A percentile compares a stretch with the other conserved stretches of the same genome.
Evolutionary conservation across 2,888 invertebrate species (phyloP).

Genomic region (Sepioteuthis lessoniana): DNA sequence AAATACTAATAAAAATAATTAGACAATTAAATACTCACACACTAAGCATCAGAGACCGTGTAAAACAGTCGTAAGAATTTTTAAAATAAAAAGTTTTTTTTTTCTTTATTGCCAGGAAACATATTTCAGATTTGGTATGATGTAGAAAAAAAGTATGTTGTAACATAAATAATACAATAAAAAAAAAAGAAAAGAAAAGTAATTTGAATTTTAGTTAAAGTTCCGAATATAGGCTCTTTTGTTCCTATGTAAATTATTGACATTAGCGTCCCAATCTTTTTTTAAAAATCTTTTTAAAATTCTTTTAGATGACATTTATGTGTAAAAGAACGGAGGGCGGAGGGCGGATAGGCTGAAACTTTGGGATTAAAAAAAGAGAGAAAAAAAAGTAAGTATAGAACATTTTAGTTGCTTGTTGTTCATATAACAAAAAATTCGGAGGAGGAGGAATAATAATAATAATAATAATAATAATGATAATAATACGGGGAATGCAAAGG

Average conservation of each 20-base stretch:
- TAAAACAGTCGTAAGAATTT: neutral
- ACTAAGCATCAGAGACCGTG: no score
- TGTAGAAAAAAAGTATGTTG: neutral
- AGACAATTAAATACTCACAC: no score
- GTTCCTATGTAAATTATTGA: neutral
- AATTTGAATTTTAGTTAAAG: neutral
- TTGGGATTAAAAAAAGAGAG: neutral
- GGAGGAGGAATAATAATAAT: no score
- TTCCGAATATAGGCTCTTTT: no score
- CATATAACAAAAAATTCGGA: neutral
- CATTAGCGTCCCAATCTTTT: neutral
- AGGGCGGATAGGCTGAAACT: no score
- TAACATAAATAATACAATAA: neutral
- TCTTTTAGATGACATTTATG: no score
- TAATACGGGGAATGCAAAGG: no score
- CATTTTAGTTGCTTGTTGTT: neutral
- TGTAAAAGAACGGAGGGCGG: neutral
- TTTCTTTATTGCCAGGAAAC: neutral
- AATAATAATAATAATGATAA: no score
- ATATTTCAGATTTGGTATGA: neutral
- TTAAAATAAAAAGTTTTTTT: neutral
- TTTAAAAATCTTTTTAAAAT: neutral
- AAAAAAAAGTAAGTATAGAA: neutral
- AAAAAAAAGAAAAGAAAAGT: no score
- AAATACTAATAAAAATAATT: no score